A percentile compares a stretch with the other conserved stretches of the same genome.
Evolutionary conservation across 2,888 invertebrate genomes (phyloP).

Genomic region (Microplitis manilae): DNA sequence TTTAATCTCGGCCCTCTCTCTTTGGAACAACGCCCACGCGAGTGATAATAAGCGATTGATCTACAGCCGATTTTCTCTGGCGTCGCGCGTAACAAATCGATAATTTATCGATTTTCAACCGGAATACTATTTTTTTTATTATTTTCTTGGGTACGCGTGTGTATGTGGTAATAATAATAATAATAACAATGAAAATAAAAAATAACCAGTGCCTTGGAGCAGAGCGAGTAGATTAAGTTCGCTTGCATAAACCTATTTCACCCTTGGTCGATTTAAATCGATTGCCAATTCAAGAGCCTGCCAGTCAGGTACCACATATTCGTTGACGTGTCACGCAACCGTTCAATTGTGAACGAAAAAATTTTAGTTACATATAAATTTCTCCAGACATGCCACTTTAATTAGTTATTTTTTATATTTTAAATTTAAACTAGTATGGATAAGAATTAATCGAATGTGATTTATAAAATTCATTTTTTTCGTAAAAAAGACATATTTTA

Average conservation of each 20-base stretch:
- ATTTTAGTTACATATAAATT: conserved; percentile 35
- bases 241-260: conserved; percentile 56
- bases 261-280: conserved; percentile 56
- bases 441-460: neutral
- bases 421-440: neutral
- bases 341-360: conserved; percentile 18
- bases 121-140: conserved; percentile 46
- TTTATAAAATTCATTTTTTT: neutral
- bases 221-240: conserved; percentile 26
- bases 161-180: conserved; percentile 24
- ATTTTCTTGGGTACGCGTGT: conserved; percentile 37
- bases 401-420: conserved; percentile 38
- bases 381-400: conserved; percentile 39
- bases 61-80: conserved; percentile 32
- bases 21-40: conserved; percentile 30
- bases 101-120: conserved; percentile 52
- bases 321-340: conserved; percentile 44
- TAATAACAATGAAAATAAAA: neutral
- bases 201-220: conserved; percentile 25
- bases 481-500: no score
- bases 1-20: neutral
- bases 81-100: conserved; percentile 34
- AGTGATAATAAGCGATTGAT: conserved; percentile 40
- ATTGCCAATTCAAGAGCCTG: conserved; percentile 47
- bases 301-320: conserved; percentile 9